phyloP scores from a whole-genome alignment of 2,113 vertebrate species.

The Hippocampus abdominalis region DNA sequence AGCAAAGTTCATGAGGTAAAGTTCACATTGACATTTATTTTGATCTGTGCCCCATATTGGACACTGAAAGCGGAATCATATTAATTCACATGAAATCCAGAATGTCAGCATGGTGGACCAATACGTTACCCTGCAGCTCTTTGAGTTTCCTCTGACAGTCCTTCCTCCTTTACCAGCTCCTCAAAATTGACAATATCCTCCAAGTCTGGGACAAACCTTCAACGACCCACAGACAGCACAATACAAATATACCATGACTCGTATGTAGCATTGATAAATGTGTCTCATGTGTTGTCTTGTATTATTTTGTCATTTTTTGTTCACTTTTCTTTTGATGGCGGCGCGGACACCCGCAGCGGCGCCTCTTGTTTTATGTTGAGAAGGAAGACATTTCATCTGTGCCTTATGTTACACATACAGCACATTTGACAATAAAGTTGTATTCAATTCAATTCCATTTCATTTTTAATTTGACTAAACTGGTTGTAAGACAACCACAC shows the following conservation, averaged over 20 bases:
- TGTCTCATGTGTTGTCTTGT: too few species aligned
- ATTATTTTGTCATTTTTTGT: too few species aligned
- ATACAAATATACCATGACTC: background rate
- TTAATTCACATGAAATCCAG: background rate
- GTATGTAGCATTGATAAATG: background rate
- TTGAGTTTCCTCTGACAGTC: slow-evolving; percentile 88
- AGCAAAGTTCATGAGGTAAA: background rate
- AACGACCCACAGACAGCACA: background rate
- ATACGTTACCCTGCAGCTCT: slow-evolving; percentile 84
- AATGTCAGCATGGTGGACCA: background rate
- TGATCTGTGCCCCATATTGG: background rate
- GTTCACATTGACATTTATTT: background rate
- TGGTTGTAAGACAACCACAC: background rate
- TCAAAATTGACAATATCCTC: slow-evolving; percentile 99
- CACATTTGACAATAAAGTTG: too few species aligned
- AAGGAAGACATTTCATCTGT: too few species aligned
- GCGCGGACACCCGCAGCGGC: too few species aligned
- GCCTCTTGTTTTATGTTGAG: too few species aligned
- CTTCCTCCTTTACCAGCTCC: slow-evolving; percentile 96
- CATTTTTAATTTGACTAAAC: background rate
- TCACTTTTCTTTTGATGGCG: too few species aligned
- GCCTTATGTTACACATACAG: too few species aligned
- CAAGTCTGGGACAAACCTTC: slow-evolving; percentile 95
- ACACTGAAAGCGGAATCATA: background rate
- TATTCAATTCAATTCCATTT: too few species aligned